These are phyloP conservation scores for human DNA, from an alignment of 2,113 vertebrate species.

Conservation along the genomic window GRCh38 chr2:179601001-179601500, in stretches of 20 bases:
- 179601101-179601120: constrained; percentile 39
- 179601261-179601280: not conserved
- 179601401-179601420: constrained; percentile 32
- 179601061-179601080: constrained; percentile 46
- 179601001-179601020: constrained; percentile 44
- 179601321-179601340: constrained; percentile 54
- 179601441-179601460: not conserved
- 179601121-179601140: not conserved
- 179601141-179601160: constrained; percentile 50
- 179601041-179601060: constrained; percentile 42
- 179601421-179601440: not conserved
- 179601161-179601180: constrained; percentile 22
- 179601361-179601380: constrained; percentile 13
- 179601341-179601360: constrained; percentile 57
- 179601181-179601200: not conserved
- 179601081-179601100: constrained; percentile 20
- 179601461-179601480: not conserved
- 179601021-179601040: constrained; percentile 20
- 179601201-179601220: not conserved
- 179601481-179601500: not conserved
- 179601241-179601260: not conserved
- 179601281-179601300: constrained; percentile 37
- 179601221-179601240: constrained; percentile 12
- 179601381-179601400: not conserved
- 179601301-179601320: constrained; percentile 35